A percentile compares a stretch with the other conserved stretches of the same genome.
These are phyloP conservation scores for Zelostemma sp. DNA, from an alignment of 1,140 invertebrate species.

Conservation along the genomic window DNA sequence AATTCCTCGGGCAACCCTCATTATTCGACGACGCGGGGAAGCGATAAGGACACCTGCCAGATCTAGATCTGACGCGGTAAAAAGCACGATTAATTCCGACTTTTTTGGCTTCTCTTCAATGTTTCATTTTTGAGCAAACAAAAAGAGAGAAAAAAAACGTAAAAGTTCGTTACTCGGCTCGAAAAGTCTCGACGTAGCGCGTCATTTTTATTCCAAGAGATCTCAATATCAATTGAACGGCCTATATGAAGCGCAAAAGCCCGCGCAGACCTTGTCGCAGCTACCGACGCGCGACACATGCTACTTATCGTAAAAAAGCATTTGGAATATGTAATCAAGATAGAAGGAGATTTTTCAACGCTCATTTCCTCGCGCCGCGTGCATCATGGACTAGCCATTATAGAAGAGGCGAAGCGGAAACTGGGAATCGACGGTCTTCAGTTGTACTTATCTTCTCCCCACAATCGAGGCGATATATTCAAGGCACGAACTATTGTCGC, in stretches of 20 bases:
- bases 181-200: no score
- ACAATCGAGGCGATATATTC: constrained; percentile 64
- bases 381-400: constrained; percentile 34
- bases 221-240: neutral
- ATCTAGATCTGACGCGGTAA: neutral
- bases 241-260: no score
- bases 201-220: neutral
- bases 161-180: neutral
- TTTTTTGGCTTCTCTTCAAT: no score
- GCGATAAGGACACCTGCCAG: constrained; percentile 2
- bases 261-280: neutral
- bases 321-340: constrained; percentile 12
- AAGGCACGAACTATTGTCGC: constrained; percentile 57
- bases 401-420: constrained; percentile 35
- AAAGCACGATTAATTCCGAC: neutral
- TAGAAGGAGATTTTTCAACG: constrained; percentile 27
- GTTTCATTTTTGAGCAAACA: no score
- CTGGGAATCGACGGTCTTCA: constrained; percentile 32
- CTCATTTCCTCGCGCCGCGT: neutral
- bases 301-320: neutral
- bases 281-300: neutral
- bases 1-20: neutral
- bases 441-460: constrained; percentile 61
- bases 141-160: no score
- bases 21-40: neutral